phyloP scores from a whole-genome alignment of 2,888 invertebrate species.

The Meteorus colon region DNA sequence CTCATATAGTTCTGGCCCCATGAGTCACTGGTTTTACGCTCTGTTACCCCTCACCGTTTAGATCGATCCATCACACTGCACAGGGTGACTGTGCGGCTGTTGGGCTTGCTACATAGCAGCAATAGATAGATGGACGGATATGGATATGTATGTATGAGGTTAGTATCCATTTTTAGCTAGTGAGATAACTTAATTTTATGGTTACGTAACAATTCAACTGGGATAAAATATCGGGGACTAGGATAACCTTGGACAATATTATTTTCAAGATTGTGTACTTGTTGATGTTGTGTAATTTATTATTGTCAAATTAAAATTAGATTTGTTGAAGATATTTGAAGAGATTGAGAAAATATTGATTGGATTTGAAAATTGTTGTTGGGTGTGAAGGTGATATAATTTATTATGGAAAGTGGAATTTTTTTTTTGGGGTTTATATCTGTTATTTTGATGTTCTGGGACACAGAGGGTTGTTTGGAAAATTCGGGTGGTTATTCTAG shows the following conservation, averaged over 20 bases:
- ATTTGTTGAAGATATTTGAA: no score
- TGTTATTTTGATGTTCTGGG: no score
- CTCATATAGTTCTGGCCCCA: conserved; percentile 34
- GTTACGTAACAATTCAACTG: neutral
- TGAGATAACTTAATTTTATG: conserved; percentile 31
- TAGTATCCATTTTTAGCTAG: conserved; percentile 24
- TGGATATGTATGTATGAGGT: neutral
- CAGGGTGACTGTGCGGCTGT: conserved; percentile 26
- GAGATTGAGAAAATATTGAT: no score
- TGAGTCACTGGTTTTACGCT: conserved; percentile 46
- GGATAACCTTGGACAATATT: conserved; percentile 6
- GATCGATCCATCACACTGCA: conserved; percentile 40
- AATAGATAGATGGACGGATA: no score
- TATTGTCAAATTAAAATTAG: no score
- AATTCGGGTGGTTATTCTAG: neutral
- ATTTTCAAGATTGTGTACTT: neutral
- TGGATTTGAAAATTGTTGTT: no score
- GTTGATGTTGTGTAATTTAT: no score
- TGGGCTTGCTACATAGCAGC: conserved; percentile 11
- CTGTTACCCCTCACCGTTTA: conserved; percentile 31
- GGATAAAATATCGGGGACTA: no score
- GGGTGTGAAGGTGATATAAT: no score
- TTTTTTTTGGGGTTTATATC: no score
- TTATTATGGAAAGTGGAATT: no score
- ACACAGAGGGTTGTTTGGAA: no score